phyloP scores from a whole-genome alignment of 1,140 invertebrate genomes.

The Pentalonia nigronervosa region DNA sequence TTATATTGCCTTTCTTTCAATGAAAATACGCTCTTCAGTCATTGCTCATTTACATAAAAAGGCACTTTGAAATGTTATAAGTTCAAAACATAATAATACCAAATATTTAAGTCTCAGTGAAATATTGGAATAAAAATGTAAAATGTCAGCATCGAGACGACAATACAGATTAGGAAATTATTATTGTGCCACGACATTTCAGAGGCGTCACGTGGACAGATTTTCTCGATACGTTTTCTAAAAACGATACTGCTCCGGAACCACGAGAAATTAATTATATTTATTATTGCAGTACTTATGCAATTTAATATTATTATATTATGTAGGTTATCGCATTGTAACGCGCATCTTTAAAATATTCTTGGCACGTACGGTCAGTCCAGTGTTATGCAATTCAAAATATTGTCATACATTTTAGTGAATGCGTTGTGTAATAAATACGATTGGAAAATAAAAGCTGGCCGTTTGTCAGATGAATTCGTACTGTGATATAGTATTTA shows the following conservation, averaged over 20 bases:
- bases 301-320: neutral
- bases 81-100: constrained; percentile 1
- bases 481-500: neutral
- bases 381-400: neutral
- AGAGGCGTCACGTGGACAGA: neutral
- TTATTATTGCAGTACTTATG: neutral
- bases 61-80: neutral
- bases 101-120: neutral
- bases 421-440: neutral
- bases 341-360: neutral
- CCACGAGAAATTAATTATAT: neutral
- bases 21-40: neutral
- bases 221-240: neutral
- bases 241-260: neutral
- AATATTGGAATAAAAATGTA: neutral
- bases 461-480: neutral
- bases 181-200: neutral
- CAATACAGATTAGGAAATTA: neutral
- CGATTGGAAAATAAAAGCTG: neutral
- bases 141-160: neutral
- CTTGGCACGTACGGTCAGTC: neutral
- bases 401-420: neutral
- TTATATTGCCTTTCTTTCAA: neutral
- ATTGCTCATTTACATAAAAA: constrained; percentile 11
- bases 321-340: neutral